A percentile compares a stretch with the other conserved stretches of the same genome.
Conservation (phyloP, 2,113 vertebrate species). For the Noctilio leporinus region DNA sequence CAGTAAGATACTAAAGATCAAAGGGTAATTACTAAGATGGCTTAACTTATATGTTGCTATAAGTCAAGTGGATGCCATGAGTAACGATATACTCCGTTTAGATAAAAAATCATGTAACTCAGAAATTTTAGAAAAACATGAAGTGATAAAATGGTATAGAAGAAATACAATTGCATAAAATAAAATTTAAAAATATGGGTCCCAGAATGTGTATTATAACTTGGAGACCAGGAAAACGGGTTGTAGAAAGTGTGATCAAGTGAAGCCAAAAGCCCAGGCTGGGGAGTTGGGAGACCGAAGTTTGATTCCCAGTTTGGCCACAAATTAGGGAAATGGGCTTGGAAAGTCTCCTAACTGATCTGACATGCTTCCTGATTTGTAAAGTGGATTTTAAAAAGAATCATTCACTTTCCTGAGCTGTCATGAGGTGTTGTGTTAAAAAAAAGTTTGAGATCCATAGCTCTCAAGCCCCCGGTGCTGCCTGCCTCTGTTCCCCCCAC, state of each 20-base stretch:
- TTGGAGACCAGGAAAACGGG: background rate
- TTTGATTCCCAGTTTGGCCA: background rate
- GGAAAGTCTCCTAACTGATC: background rate
- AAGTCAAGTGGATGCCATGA: too few relatives aligned
- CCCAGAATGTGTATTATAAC: background rate
- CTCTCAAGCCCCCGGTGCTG: rapidly evolving
- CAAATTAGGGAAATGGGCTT: background rate
- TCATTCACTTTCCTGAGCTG: background rate
- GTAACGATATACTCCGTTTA: background rate
- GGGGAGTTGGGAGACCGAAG: background rate
- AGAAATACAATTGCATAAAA: background rate
- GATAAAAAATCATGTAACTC: background rate
- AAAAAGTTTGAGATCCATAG: background rate
- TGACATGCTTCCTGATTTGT: background rate
- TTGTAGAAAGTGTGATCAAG: background rate
- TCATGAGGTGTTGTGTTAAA: background rate
- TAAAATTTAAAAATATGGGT: background rate
- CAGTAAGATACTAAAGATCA: background rate
- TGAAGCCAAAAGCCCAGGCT: background rate
- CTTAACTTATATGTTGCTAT: background rate
- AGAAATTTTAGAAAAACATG: background rate
- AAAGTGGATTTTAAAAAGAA: background rate
- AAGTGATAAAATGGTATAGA: background rate
- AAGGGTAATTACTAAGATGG: background rate
- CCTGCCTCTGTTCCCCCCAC: background rate